Conservation (phyloP, 2,797 vertebrate species). For the Holocentrus rufus region DNA sequence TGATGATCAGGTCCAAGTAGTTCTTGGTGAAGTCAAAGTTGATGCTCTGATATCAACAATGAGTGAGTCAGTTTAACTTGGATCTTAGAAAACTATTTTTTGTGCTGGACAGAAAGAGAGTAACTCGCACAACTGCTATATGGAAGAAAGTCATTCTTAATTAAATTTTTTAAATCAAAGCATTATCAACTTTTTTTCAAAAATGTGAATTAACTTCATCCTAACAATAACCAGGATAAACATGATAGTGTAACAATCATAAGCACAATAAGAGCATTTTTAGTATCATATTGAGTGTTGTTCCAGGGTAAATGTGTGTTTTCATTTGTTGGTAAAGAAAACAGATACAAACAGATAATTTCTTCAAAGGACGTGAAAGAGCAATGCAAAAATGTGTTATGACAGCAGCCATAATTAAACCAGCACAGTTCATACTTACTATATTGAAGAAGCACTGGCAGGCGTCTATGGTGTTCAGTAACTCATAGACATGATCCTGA, state of each 20-base stretch:
- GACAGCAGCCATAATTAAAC: neutral
- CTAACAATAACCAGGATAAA: neutral
- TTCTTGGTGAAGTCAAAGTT: conserved; percentile 94
- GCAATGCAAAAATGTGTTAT: neutral
- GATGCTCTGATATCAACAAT: conserved; percentile 77
- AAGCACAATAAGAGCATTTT: too few species aligned
- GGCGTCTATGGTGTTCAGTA: conserved; percentile 94
- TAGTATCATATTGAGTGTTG: too few species aligned
- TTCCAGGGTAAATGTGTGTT: too few species aligned
- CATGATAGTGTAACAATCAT: neutral
- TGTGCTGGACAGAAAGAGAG: too few species aligned
- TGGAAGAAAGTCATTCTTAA: neutral
- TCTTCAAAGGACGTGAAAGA: neutral
- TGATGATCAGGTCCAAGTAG: conserved; percentile 93
- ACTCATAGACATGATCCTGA: conserved; percentile 95
- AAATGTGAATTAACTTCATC: neutral
- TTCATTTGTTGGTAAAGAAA: neutral
- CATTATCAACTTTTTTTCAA: too few species aligned
- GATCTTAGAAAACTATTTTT: too few species aligned
- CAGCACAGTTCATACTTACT: conserved; percentile 79
- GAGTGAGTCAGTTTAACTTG: neutral
- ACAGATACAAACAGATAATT: neutral
- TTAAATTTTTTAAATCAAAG: too few species aligned
- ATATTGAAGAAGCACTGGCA: conserved; percentile 93
- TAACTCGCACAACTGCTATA: too few species aligned